Percentiles rank a stretch among this genome's conserved stretches.
Conservation (phyloP, 2,113 vertebrate genomes). For the Tetrao urogallus region DNA sequence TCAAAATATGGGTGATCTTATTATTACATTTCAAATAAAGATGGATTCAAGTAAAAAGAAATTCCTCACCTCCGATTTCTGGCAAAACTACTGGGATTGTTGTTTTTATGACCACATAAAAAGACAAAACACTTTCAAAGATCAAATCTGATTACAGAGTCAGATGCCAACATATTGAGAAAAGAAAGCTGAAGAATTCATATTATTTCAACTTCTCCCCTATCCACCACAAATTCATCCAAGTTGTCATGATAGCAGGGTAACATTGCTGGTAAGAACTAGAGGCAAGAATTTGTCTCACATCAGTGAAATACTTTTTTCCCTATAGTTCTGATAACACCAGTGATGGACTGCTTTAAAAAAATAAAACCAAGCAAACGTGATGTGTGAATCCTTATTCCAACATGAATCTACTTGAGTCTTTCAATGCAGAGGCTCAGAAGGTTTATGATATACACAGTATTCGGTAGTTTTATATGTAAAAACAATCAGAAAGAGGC, state of each 20-base stretch:
- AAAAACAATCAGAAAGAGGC: slow-evolving; percentile 80
- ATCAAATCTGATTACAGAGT: neutral
- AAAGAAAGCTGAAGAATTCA: slow-evolving; percentile 19
- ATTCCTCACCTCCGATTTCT: neutral
- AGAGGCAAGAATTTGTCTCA: neutral
- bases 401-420: slow-evolving; percentile 58
- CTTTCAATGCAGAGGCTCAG: slow-evolving; percentile 68
- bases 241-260: neutral
- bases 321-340: neutral
- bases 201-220: neutral
- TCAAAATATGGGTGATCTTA: neutral
- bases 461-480: slow-evolving; percentile 81
- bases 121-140: neutral
- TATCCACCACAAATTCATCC: neutral
- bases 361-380: slow-evolving; percentile 41
- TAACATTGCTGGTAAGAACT: slow-evolving; percentile 2
- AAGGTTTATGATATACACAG: slow-evolving; percentile 81
- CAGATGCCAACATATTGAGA: neutral
- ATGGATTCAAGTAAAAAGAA: neutral
- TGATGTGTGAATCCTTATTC: slow-evolving; percentile 58
- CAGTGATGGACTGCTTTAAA: slow-evolving; percentile 19
- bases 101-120: neutral
- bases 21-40: neutral
- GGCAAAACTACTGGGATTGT: neutral
- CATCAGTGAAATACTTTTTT: neutral